Evolutionary conservation across 2,113 vertebrate species (phyloP).

Genomic region (Ibidorhyncha struthersii): DNA sequence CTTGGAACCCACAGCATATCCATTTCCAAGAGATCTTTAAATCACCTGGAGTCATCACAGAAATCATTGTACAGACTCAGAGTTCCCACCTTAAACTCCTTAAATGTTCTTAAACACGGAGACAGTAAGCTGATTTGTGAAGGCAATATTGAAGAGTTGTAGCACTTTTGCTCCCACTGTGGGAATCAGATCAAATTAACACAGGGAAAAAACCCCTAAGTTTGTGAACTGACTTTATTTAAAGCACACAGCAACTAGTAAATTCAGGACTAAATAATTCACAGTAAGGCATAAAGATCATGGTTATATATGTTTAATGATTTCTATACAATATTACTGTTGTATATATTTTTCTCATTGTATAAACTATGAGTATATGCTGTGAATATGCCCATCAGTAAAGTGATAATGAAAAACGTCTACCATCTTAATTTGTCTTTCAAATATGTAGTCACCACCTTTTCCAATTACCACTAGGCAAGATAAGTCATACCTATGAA

Average conservation of each 20-base stretch:
- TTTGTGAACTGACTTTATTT: constrained; percentile 7
- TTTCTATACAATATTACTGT: background rate
- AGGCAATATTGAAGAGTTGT: background rate
- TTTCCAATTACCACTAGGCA: background rate
- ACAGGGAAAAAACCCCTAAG: background rate
- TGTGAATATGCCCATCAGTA: background rate
- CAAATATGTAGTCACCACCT: background rate
- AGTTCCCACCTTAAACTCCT: background rate
- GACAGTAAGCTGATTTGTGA: background rate
- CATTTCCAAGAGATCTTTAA: background rate
- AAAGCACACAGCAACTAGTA: background rate
- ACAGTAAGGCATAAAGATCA: background rate
- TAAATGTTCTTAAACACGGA: background rate
- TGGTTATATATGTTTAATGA: background rate
- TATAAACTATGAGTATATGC: background rate
- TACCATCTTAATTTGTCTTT: background rate
- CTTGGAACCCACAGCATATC: background rate
- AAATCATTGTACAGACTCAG: background rate
- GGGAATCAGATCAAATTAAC: background rate
- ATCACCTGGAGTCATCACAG: background rate
- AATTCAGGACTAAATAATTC: constrained; percentile 46
- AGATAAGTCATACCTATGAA: background rate
- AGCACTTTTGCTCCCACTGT: background rate
- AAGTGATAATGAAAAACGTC: background rate
- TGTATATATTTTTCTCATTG: background rate